Percentiles rank a stretch among this genome's conserved stretches.
phyloP scores from a whole-genome alignment of 2,888 invertebrate genomes.

The Orthosia cruda region DNA sequence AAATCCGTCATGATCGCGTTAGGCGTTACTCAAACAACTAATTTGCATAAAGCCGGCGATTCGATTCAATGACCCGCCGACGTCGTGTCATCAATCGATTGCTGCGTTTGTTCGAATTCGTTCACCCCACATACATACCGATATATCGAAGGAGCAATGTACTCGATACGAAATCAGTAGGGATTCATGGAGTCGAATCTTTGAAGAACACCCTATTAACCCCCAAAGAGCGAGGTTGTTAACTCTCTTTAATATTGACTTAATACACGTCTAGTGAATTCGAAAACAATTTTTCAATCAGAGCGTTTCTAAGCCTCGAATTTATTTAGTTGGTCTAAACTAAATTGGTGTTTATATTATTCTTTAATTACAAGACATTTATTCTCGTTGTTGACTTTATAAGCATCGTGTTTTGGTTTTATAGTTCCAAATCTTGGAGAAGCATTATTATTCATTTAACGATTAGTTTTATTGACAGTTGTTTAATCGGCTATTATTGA shows the following conservation, averaged over 20 bases:
- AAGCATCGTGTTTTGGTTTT: slow-evolving; percentile 22
- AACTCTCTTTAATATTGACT: slow-evolving; percentile 46
- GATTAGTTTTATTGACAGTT: slow-evolving; percentile 11
- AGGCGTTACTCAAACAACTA: slow-evolving; percentile 52
- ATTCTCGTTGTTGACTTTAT: slow-evolving; percentile 1
- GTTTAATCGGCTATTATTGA: slow-evolving; percentile 10
- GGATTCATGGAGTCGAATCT: slow-evolving; percentile 40
- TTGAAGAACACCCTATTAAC: slow-evolving; percentile 56
- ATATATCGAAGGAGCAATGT: slow-evolving; percentile 59
- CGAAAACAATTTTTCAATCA: slow-evolving; percentile 31
- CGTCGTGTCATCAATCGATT: slow-evolving; percentile 69
- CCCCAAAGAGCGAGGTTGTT: slow-evolving; percentile 50
- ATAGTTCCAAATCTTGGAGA: slow-evolving; percentile 19
- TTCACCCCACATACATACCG: slow-evolving; percentile 67
- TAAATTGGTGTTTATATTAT: slow-evolving; percentile 16
- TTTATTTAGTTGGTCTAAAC: slow-evolving; percentile 26
- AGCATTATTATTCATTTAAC: slow-evolving; percentile 12
- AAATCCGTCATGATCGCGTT: slow-evolving; percentile 53
- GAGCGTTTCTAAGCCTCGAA: slow-evolving; percentile 20
- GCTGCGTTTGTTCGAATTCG: slow-evolving; percentile 71
- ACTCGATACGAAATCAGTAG: slow-evolving; percentile 56
- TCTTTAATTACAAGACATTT: slow-evolving; percentile 29
- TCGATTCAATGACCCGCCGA: slow-evolving; percentile 70
- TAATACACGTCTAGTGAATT: slow-evolving; percentile 26
- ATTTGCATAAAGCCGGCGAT: slow-evolving; percentile 60